These are phyloP conservation scores for Phanerotoma sp. DNA, from an alignment of 2,888 invertebrate genomes.

Conservation along the genomic window DNA sequence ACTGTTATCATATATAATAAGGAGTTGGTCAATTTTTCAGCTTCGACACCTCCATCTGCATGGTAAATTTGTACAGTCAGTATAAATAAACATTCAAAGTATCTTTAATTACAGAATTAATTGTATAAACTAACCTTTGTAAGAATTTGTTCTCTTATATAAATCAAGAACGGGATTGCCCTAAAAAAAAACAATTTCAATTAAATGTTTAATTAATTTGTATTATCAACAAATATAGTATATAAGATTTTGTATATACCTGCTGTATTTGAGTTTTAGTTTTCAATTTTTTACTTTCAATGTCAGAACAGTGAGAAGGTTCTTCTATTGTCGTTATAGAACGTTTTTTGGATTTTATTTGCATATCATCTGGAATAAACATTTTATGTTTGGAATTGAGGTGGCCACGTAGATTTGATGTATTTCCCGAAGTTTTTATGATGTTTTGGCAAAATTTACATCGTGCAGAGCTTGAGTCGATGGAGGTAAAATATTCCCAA, in stretches of 20 bases:
- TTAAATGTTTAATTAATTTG: neutral
- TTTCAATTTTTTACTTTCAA: neutral
- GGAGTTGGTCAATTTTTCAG: constrained; percentile 29
- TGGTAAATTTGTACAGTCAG: neutral
- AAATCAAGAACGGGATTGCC: neutral
- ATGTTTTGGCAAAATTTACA: neutral
- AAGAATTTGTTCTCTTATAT: neutral
- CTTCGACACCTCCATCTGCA: constrained; percentile 23
- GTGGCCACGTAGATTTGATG: neutral
- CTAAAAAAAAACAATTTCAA: neutral
- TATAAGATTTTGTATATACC: neutral
- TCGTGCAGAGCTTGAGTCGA: neutral
- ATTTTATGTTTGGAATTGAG: neutral
- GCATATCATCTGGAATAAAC: neutral
- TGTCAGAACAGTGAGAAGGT: neutral
- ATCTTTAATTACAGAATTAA: neutral
- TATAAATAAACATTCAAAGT: neutral
- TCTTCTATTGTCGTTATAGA: neutral
- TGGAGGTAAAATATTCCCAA: constrained; percentile 1
- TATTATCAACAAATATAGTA: neutral
- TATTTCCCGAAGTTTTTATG: neutral
- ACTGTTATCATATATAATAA: constrained; percentile 34
- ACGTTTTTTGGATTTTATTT: neutral
- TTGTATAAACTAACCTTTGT: neutral
- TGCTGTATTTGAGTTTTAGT: neutral